Conservation (phyloP, 2,888 invertebrate species). For the Platerodrilus igneus region DNA sequence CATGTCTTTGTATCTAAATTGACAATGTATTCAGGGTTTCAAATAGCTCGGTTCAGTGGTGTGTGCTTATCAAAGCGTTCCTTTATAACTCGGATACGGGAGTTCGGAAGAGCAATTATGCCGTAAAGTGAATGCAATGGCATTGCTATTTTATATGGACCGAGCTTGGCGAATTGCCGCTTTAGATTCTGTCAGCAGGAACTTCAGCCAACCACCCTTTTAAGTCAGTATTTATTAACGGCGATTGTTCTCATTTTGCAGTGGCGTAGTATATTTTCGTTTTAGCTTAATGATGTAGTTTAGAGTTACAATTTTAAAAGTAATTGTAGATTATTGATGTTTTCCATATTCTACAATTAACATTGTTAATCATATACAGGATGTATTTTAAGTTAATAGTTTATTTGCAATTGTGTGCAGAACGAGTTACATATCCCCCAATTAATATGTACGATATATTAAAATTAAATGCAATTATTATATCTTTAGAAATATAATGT, state of each 20-base stretch:
- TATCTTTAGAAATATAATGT: no score
- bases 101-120: conserved; percentile 40
- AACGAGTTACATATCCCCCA: no score
- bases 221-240: conserved; percentile 37
- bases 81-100: conserved; percentile 40
- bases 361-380: no score
- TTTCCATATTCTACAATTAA: no score
- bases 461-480: no score
- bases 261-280: conserved; percentile 12
- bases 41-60: conserved; percentile 25
- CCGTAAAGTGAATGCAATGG: conserved; percentile 31
- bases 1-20: conserved; percentile 25
- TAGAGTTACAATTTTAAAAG: no score
- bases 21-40: conserved; percentile 25
- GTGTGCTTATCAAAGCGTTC: conserved; percentile 25
- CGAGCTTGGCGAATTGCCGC: conserved; percentile 30
- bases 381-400: no score
- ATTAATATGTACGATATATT: no score
- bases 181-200: conserved; percentile 23
- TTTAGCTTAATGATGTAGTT: no score
- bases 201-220: conserved; percentile 29
- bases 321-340: no score
- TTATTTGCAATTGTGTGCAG: no score
- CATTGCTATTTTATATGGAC: conserved; percentile 35
- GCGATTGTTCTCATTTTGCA: conserved; percentile 28